These are phyloP conservation scores for Hecatera dysodea DNA, from an alignment of 2,888 invertebrate species.

Conservation along the genomic window DNA sequence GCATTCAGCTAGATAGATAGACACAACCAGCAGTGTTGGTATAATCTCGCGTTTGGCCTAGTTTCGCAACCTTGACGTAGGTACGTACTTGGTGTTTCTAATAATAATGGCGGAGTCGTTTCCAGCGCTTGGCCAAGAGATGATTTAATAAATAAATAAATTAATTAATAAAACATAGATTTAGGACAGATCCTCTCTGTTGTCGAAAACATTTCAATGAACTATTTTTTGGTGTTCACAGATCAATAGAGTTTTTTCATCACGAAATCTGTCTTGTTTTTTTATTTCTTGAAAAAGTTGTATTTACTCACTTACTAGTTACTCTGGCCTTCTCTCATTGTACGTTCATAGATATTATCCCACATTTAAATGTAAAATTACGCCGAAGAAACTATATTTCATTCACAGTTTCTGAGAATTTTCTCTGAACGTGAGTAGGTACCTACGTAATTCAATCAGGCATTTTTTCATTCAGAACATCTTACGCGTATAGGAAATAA, in stretches of 20 bases:
- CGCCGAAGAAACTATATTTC: slow-evolving; percentile 5
- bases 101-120: slow-evolving; percentile 82
- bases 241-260: slow-evolving; percentile 10
- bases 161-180: slow-evolving; percentile 51
- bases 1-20: slow-evolving; percentile 50
- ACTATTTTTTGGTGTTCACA: slow-evolving; percentile 27
- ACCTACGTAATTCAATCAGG: too few relatives aligned
- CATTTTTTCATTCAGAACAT: neutral
- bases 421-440: slow-evolving; percentile 1
- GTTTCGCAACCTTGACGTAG: slow-evolving; percentile 86
- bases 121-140: slow-evolving; percentile 76
- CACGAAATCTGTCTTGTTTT: slow-evolving; percentile 19
- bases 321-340: slow-evolving; percentile 30
- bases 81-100: slow-evolving; percentile 79
- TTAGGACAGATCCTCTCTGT: slow-evolving; percentile 28
- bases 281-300: slow-evolving; percentile 7
- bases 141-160: slow-evolving; percentile 76
- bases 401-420: neutral
- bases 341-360: slow-evolving; percentile 13
- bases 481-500: neutral
- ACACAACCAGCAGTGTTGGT: slow-evolving; percentile 60
- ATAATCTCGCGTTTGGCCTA: slow-evolving; percentile 83
- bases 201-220: slow-evolving; percentile 24
- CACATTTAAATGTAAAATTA: slow-evolving; percentile 12
- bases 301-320: slow-evolving; percentile 30